Base-by-base conservation (phyloP, 2,797 vertebrate species). In the Rhynchotus rufescens region DNA sequence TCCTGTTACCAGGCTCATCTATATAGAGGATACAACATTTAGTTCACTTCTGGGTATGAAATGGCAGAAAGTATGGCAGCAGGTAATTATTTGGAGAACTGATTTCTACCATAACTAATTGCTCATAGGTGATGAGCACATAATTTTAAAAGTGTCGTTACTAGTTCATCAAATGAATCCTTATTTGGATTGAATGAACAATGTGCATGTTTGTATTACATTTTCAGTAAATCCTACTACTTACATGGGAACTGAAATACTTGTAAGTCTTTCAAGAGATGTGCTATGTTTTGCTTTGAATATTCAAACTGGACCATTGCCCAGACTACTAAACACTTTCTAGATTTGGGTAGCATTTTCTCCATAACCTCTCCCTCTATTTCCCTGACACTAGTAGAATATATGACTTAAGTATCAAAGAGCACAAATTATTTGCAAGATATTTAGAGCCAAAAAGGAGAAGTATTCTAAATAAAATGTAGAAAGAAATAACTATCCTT, bases 241-340 rank as follows among this genome's bases (percentile, higher is more conserved):
- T 72, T 59, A 73, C 7, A 44, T 32, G 17, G 54, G 62, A 96
- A 75, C 9, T 45, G 32, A 23, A 80, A 78, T 52, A 30, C 11
- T 77, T 85, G 13, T 40, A 40, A 91, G 49, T 44, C n/a, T 56
- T 89, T 68, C 19, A 44, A 89, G 79, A 80, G 32, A 68, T 61
- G n/a, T 65, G n/a, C 7, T 85, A 4, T 67, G 49, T 78, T 89
- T 89, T 95, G 11, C 69, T 85, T 78, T 87, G 25, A 68, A 34
- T 83, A 71, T 78, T 61, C 79, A 78, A 25, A 57, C 36, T 89
- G 73, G 66, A 28, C 25, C 13, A 45, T 57, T 72, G 84, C 40
- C 85, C 69, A 85, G 66, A 72, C 69, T 42, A 78, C 47, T 67
- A 81, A 96, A 91, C 28, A 47, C 60, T 51, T 89, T 69, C 42